Evolutionary conservation across 2,797 vertebrate species (phyloP), one percentile per base, ranked within the genome.

Genomic region (Tinamus major): DNA sequence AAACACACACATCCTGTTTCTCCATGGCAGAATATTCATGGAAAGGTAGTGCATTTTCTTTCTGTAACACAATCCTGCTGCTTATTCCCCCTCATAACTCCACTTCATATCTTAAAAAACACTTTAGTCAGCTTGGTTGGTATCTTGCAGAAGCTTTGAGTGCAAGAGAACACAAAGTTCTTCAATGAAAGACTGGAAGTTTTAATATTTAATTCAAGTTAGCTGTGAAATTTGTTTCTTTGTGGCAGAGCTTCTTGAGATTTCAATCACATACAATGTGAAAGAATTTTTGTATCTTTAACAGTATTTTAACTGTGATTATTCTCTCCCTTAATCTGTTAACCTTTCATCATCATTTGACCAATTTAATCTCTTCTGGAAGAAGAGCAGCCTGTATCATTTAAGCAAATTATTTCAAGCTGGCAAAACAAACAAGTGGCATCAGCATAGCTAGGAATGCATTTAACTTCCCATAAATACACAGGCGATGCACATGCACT

Each of bases 81-180:
- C 31, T 93, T n/a, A 62, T n/a, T 35, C 18, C 41, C 33, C 24
- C 53, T 76, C 48, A 26, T 8, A 82, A 17, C 11, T 56, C 44
- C 20, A n/a, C 17, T 78, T 81, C 4, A 1, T 24, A 42, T 18
- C 17, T 61, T 42, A 39, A 4, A 9, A 69, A 61, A 53, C 21
- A 84, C 18, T 29, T 81, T 65, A 56, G 13, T 58, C 13, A 49
- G 48, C 29, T 27, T 62, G 31, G 37, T 13, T 44, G 39, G 49
- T 51, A 51, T 15, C 31, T 56, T 79, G 85, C 8, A 10, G 64
- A 87, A 87, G 26, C 13, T 27, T 33, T 68, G 53, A 64, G 9
- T 83, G 55, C 44, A 55, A 0, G 0, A 21, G n/a, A 78, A 75
- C 0, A 0, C 27, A 74, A 15, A 84, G 35, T 20, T 80, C 27